Evolutionary conservation across 1,140 invertebrate species (phyloP).

Genomic region (Macrobrachium rosenbergii): DNA sequence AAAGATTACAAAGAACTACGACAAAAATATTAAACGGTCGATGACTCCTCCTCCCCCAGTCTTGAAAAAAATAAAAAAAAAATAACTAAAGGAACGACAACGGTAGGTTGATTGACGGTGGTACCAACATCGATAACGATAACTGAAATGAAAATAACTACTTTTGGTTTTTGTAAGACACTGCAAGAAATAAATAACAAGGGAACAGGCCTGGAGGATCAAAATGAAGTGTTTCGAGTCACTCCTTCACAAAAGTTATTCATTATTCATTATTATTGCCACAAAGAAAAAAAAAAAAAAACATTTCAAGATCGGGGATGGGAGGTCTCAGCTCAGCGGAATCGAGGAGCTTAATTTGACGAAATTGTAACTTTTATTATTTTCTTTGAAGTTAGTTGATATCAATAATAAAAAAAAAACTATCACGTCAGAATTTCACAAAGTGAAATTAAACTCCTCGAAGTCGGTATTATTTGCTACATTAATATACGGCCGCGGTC

Average conservation of each 20-base stretch:
- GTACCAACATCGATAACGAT: slow-evolving; percentile 19
- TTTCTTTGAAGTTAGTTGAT: no score
- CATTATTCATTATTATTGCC: slow-evolving; percentile 16
- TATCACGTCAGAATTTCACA: neutral
- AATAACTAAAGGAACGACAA: slow-evolving; percentile 21
- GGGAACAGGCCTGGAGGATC: slow-evolving; percentile 29
- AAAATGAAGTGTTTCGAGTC: slow-evolving; percentile 51
- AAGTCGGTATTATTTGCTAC: neutral
- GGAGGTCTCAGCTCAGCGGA: slow-evolving; percentile 29
- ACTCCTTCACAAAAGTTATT: neutral
- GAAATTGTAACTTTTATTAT: no score
- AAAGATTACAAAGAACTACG: slow-evolving; percentile 13
- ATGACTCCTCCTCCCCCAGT: slow-evolving; percentile 31
- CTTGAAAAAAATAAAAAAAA: slow-evolving; percentile 44
- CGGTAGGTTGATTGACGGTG: neutral
- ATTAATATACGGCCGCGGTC: neutral
- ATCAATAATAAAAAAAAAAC: no score
- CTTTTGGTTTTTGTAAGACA: neutral
- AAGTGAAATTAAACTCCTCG: neutral
- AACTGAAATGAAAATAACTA: slow-evolving; percentile 4
- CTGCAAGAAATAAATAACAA: slow-evolving; percentile 20
- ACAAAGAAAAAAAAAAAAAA: no score
- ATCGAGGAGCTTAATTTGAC: slow-evolving; percentile 36
- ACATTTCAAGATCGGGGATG: slow-evolving; percentile 48
- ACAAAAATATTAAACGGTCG: neutral